Evolutionary conservation across 2,797 vertebrate species (phyloP), one percentile per base, ranked within the genome.

Genomic region (Syngnathus acus): DNA sequence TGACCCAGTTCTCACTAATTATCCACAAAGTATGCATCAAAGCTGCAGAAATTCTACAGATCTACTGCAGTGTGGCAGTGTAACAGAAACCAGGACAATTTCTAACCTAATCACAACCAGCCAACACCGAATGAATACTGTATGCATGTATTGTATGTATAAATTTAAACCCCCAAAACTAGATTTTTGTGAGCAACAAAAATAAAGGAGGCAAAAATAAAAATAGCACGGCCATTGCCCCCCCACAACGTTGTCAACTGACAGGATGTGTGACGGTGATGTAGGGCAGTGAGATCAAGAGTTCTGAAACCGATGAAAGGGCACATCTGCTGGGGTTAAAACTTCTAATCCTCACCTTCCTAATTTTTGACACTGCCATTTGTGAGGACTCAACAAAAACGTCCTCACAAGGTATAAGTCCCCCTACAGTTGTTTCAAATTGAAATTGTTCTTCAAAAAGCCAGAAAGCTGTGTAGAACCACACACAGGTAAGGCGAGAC

Each of bases 1-100:
- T 89, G 89, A 89, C 90, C 92, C 79, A 89, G 84, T 88, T 91
- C 86, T 85, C 65, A 64, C 78, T 91, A 90, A 91, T 91, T 90
- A 90, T 81, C 83, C 66, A 26, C 78, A 89, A 90, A 92, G 82
- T 89, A 84, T 70, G 89, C 86, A 89, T 91, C 87, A 91, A 91
- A 92, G 91, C 71, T 3, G 10, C 48, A 23, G 73, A 45, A 81
- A 82, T 83, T 78, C 84, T 78, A 81, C 74, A 81, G 80, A 87
- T 85, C 83, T 84, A 73, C 51, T 45, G 65, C 67, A 58, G 72
- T 26, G 55, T 75, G 76, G 70, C 74, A 60, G 76, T 45, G 65
- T 77, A 83, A 80, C 69, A 69, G 78, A 81, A 83, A 78, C 70
- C 77, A 78, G 74, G 70, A 68, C 69, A 57, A 70, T 71, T 54